Evolutionary conservation across 2,888 invertebrate species (phyloP).

Genomic region (Drosophila merina): DNA sequence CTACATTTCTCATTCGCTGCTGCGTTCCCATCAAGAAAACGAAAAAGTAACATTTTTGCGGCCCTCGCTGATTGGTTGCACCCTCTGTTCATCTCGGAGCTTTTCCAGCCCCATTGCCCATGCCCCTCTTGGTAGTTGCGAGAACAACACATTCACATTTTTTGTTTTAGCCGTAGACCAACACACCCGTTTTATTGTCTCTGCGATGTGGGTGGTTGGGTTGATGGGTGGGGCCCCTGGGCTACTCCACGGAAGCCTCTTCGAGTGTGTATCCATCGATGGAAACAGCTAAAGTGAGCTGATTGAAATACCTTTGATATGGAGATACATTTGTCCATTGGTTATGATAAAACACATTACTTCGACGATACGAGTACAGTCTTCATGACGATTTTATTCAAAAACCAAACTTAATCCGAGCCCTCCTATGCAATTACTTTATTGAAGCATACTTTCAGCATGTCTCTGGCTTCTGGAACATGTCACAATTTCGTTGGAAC

Average conservation of each 20-base stretch:
- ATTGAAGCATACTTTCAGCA: slow-evolving; percentile 58
- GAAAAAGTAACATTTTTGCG: slow-evolving; percentile 71
- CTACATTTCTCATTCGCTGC: slow-evolving; percentile 77
- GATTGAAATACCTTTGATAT: slow-evolving; percentile 1
- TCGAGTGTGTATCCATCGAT: slow-evolving; percentile 32
- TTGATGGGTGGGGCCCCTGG: background rate
- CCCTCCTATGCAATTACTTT: slow-evolving; percentile 69
- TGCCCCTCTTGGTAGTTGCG: slow-evolving; percentile 2
- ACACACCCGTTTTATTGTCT: slow-evolving; percentile 79
- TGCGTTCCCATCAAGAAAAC: slow-evolving; percentile 72
- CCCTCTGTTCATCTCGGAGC: slow-evolving; percentile 40
- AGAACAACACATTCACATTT: slow-evolving; percentile 48
- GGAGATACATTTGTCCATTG: no score
- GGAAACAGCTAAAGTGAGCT: slow-evolving; percentile 7
- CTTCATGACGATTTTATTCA: background rate
- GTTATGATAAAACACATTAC: background rate
- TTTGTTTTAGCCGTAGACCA: slow-evolving; percentile 74
- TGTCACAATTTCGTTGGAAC: slow-evolving; percentile 55
- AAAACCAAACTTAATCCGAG: background rate
- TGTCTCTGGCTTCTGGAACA: slow-evolving; percentile 55
- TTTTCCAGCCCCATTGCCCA: slow-evolving; percentile 11
- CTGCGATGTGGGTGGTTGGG: slow-evolving; percentile 12
- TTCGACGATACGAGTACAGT: background rate
- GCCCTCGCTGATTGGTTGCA: slow-evolving; percentile 73
- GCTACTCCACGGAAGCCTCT: slow-evolving; percentile 29